Conservation (phyloP, 2,797 vertebrate genomes). For the Lepilemur ruficaudatus region DNA sequence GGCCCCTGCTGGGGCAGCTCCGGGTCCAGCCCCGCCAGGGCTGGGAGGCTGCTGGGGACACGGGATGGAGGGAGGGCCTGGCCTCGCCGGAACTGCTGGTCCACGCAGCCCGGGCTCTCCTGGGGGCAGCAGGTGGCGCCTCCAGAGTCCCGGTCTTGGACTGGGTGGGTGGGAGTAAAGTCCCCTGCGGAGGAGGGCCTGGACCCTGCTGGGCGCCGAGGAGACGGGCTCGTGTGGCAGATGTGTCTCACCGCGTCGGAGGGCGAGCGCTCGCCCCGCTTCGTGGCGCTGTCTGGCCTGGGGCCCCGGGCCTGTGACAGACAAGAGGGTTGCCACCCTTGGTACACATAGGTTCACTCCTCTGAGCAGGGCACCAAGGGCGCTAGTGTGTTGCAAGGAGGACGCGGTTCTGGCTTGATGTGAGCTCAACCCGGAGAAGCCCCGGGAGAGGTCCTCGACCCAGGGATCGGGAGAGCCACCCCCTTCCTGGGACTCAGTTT, state of each 20-base stretch:
- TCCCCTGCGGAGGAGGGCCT: background rate
- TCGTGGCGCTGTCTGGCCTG: background rate
- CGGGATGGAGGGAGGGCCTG: background rate
- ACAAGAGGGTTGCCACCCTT: rapidly evolving
- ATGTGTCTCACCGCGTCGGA: background rate
- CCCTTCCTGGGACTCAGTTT: background rate
- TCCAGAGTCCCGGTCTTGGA: background rate
- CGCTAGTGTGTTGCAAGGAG: background rate
- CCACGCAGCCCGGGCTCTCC: background rate
- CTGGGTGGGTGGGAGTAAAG: background rate
- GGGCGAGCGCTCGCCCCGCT: background rate
- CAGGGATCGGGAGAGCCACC: background rate
- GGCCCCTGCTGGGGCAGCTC: background rate
- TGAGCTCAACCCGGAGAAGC: background rate
- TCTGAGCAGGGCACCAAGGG: background rate
- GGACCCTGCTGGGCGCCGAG: background rate
- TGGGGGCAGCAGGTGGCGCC: background rate
- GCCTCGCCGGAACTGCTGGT: background rate
- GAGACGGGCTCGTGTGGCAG: too few relatives aligned
- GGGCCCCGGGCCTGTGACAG: background rate
- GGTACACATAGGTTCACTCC: too few relatives aligned
- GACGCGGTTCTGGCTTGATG: background rate
- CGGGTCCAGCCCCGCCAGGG: rapidly evolving
- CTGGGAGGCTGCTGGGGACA: background rate
- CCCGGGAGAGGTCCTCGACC: rapidly evolving